A percentile compares a stretch with the other conserved stretches of the same genome.
phyloP scores from a whole-genome alignment of 2,797 vertebrate species.

The Mastacembelus armatus region DNA sequence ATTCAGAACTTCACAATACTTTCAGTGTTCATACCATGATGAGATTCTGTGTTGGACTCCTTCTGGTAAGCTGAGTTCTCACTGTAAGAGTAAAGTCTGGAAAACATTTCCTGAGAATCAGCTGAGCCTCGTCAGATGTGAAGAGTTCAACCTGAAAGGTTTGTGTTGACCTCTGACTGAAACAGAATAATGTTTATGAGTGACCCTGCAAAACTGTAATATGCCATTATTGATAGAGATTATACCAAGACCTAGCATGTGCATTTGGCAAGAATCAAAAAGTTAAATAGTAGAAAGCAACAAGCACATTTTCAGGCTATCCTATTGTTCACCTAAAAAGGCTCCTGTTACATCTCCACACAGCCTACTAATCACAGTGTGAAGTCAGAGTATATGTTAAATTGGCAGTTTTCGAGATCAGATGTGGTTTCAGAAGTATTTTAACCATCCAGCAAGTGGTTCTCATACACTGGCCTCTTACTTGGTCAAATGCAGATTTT shows the following conservation, averaged over 20 bases:
- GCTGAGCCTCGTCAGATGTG: neutral
- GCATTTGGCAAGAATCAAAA: neutral
- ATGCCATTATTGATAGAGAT: neutral
- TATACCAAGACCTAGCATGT: neutral
- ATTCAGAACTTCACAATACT: neutral
- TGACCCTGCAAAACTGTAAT: neutral
- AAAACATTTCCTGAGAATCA: neutral
- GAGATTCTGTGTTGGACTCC: neutral
- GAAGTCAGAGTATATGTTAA: too few species aligned
- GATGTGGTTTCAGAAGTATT: too few species aligned
- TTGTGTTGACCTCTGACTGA: neutral
- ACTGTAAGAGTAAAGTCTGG: neutral
- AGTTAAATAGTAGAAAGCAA: neutral
- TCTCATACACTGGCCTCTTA: too few species aligned
- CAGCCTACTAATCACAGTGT: too few species aligned
- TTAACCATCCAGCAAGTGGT: too few species aligned
- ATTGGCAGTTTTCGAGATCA: too few species aligned
- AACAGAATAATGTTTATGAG: neutral
- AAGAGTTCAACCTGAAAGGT: neutral
- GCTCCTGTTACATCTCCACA: too few species aligned
- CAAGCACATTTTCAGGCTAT: neutral
- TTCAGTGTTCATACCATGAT: conserved; percentile 1
- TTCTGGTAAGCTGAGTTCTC: neutral
- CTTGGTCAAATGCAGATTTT: too few species aligned
- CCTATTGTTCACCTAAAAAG: neutral